A percentile compares a stretch with the other conserved stretches of the same genome.
These are phyloP conservation scores for Sinonovacula constricta DNA, from an alignment of 1,140 invertebrate species.

Conservation along the genomic window DNA sequence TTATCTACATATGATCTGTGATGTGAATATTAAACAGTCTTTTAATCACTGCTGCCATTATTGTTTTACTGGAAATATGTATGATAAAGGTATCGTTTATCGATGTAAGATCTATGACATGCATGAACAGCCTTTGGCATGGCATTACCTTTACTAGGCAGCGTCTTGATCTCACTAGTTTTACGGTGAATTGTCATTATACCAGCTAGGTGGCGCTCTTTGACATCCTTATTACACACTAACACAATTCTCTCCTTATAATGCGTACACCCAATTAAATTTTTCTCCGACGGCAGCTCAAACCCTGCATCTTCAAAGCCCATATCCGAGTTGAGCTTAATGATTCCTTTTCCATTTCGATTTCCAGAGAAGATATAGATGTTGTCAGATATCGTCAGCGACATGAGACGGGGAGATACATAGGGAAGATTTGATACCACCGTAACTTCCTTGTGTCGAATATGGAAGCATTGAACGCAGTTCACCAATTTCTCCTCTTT, in stretches of 20 bases:
- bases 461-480: constrained; percentile 52
- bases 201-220: background rate
- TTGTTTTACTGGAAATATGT: constrained; percentile 39
- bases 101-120: constrained; percentile 31
- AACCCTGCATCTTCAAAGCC: constrained; percentile 30
- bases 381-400: constrained; percentile 15
- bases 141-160: constrained; percentile 16
- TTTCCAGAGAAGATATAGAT: constrained; percentile 7
- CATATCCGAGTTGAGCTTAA: constrained; percentile 25
- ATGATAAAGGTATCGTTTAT: constrained; percentile 43
- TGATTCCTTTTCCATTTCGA: background rate
- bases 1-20: too few species aligned
- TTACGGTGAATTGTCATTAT: constrained; percentile 10
- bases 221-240: background rate
- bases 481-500: constrained; percentile 9
- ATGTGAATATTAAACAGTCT: too few species aligned
- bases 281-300: constrained; percentile 13
- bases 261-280: constrained; percentile 25
- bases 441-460: constrained; percentile 43
- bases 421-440: constrained; percentile 25
- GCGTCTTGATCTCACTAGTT: background rate
- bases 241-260: constrained; percentile 14
- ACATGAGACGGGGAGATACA: background rate
- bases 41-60: background rate
- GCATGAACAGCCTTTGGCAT: constrained; percentile 19